A percentile compares a stretch with the other conserved stretches of the same genome.
Evolutionary conservation across 1,140 invertebrate species (phyloP).

Genomic region (Bombus picipes): DNA sequence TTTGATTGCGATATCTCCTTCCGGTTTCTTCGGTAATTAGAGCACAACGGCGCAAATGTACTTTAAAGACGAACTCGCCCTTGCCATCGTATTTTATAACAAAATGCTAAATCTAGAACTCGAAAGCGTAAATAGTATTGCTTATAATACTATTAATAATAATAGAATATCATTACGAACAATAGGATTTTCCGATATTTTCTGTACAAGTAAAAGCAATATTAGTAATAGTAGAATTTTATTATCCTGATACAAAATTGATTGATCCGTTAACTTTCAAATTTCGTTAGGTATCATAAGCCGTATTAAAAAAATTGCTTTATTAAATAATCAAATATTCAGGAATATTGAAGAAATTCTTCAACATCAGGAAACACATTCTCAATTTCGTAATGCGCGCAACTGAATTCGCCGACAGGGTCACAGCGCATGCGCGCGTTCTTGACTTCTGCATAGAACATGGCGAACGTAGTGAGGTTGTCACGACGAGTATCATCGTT

Average conservation of each 20-base stretch:
- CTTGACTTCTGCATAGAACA: constrained; percentile 35
- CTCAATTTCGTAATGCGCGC: not conserved
- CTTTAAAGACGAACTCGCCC: no score
- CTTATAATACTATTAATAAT: no score
- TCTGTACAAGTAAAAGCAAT: no score
- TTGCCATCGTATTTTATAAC: no score
- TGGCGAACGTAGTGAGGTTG: constrained; percentile 60
- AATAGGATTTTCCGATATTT: not conserved
- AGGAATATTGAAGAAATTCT: no score
- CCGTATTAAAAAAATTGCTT: no score
- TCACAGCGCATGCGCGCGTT: constrained; percentile 39
- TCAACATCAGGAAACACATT: fast-evolving
- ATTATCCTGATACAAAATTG: not conserved
- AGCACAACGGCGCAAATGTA: no score
- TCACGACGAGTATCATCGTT: constrained; percentile 34
- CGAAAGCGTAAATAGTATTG: not conserved
- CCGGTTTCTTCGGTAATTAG: no score
- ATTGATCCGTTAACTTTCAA: no score
- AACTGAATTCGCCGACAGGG: not conserved
- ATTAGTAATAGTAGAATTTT: not conserved
- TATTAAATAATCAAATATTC: no score
- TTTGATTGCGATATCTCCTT: not conserved
- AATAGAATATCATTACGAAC: no score
- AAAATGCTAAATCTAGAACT: not conserved
- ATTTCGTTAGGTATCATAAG: no score